A percentile compares a stretch with the other conserved stretches of the same genome.
These are phyloP conservation scores for Leptestheria dahalacensis DNA, from an alignment of 1,140 invertebrate species.

Conservation along the genomic window DNA sequence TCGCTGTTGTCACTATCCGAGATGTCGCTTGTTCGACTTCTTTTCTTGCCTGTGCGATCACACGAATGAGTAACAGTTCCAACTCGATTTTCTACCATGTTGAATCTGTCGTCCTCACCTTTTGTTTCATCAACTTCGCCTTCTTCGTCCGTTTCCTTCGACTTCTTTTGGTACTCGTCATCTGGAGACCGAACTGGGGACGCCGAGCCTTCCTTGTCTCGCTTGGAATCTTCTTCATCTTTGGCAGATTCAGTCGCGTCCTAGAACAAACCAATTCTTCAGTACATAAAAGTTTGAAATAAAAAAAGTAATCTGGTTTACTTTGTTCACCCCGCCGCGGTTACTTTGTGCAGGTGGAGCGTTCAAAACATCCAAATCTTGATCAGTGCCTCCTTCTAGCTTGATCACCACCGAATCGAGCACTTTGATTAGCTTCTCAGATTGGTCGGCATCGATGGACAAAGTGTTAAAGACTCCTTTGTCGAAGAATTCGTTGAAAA, in stretches of 20 bases:
- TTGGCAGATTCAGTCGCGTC: background rate
- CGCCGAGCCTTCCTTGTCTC: background rate
- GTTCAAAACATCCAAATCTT: constrained; percentile 74
- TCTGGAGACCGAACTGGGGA: background rate
- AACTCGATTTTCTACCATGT: too few relatives aligned
- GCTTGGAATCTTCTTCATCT: background rate
- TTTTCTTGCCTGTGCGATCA: constrained; percentile 18
- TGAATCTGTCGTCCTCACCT: background rate
- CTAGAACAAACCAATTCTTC: too few relatives aligned
- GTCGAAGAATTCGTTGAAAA: constrained; percentile 75
- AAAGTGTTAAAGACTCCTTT: constrained; percentile 56
- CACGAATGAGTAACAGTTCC: too few relatives aligned
- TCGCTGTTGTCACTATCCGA: constrained; percentile 5
- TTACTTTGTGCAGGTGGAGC: constrained; percentile 26
- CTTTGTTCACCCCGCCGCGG: background rate
- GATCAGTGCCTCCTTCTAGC: constrained; percentile 90
- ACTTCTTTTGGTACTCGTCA: too few relatives aligned
- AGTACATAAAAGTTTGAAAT: too few relatives aligned
- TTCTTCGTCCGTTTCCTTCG: constrained; percentile 14
- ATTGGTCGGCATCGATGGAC: constrained; percentile 71
- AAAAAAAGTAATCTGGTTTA: background rate
- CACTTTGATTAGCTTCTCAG: constrained; percentile 69
- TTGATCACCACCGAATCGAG: constrained; percentile 94
- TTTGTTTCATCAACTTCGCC: constrained; percentile 17
- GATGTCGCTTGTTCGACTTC: constrained; percentile 19